A percentile compares a stretch with the other conserved stretches of the same genome.
Conservation (phyloP, 1,140 invertebrate genomes). For the Lutraria rhynchaena region DNA sequence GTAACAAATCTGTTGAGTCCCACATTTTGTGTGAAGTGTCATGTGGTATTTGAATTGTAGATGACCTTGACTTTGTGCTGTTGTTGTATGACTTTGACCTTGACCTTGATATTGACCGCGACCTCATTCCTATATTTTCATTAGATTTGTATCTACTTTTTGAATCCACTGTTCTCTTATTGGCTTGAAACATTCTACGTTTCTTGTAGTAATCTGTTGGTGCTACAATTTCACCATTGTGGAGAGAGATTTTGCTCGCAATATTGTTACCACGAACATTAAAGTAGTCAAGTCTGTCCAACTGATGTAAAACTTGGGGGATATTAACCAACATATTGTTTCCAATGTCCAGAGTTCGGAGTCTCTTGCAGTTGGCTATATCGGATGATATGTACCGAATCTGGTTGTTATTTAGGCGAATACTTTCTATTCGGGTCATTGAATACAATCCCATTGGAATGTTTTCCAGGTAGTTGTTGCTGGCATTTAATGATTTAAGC, state of each 20-base stretch:
- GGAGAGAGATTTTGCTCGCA: slow-evolving; percentile 16
- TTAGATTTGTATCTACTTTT: neutral
- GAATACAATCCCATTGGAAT: slow-evolving; percentile 74
- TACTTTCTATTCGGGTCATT: slow-evolving; percentile 67
- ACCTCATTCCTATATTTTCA: too few species aligned
- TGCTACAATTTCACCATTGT: slow-evolving; percentile 46
- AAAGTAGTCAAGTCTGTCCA: slow-evolving; percentile 74
- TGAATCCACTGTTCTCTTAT: neutral
- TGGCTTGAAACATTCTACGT: slow-evolving; percentile 44
- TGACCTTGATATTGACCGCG: slow-evolving; percentile 26
- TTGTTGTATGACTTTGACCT: slow-evolving; percentile 18
- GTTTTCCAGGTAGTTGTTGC: slow-evolving; percentile 73
- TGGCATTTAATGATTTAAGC: slow-evolving; percentile 74
- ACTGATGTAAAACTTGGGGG: slow-evolving; percentile 72
- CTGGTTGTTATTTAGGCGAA: slow-evolving; percentile 73
- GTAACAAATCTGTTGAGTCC: slow-evolving; percentile 59
- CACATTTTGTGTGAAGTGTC: slow-evolving; percentile 49
- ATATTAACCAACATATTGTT: slow-evolving; percentile 74
- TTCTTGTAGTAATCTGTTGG: slow-evolving; percentile 30
- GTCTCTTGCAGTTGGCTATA: slow-evolving; percentile 72
- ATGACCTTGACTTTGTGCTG: slow-evolving; percentile 19
- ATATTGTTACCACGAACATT: slow-evolving; percentile 74
- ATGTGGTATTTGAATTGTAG: neutral
- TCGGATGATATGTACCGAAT: slow-evolving; percentile 74
- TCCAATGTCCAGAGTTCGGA: slow-evolving; percentile 75